Evolutionary conservation across 2,888 invertebrate species (phyloP).

Genomic region (Catocala fraxini): DNA sequence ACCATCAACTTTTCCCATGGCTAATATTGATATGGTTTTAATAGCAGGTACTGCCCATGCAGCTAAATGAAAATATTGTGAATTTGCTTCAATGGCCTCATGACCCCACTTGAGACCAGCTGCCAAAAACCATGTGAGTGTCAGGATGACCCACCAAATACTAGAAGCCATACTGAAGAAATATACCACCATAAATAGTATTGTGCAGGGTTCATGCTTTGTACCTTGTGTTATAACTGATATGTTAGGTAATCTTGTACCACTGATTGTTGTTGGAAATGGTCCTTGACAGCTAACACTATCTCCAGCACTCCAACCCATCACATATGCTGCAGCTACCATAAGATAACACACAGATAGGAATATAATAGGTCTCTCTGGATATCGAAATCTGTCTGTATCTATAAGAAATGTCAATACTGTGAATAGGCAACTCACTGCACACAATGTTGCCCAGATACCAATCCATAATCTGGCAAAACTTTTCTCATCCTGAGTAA

Average conservation of each 20-base stretch:
- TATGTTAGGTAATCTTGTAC: slow-evolving; percentile 91
- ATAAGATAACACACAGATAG: slow-evolving; percentile 98
- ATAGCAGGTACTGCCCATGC: slow-evolving; percentile 99
- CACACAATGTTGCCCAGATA: slow-evolving; percentile 96
- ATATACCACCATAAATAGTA: slow-evolving; percentile 98
- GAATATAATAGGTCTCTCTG: slow-evolving; percentile 99
- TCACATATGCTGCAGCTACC: slow-evolving; percentile 97
- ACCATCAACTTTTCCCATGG: slow-evolving; percentile 99
- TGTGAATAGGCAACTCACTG: slow-evolving; percentile 96
- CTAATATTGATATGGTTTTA: slow-evolving; percentile 97
- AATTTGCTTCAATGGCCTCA: slow-evolving; percentile 98
- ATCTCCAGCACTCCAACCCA: slow-evolving; percentile 94
- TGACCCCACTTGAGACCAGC: slow-evolving; percentile 99
- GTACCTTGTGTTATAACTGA: slow-evolving; percentile 96
- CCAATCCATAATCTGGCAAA: slow-evolving; percentile 97
- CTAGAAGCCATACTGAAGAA: slow-evolving; percentile 99
- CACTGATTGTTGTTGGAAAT: slow-evolving; percentile 90
- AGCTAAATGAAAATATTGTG: slow-evolving; percentile 98
- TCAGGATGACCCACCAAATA: slow-evolving; percentile 99
- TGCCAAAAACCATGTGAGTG: slow-evolving; percentile 98
- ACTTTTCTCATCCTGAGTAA: slow-evolving; percentile 92
- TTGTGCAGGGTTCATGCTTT: slow-evolving; percentile 94
- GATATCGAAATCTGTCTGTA: slow-evolving; percentile 98
- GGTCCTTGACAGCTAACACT: slow-evolving; percentile 94
- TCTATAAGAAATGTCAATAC: slow-evolving; percentile 97